Evolutionary conservation across 2,888 invertebrate genomes (phyloP), one percentile per base, ranked within the genome.

Genomic region (Dyspetes luteomarginatus): DNA sequence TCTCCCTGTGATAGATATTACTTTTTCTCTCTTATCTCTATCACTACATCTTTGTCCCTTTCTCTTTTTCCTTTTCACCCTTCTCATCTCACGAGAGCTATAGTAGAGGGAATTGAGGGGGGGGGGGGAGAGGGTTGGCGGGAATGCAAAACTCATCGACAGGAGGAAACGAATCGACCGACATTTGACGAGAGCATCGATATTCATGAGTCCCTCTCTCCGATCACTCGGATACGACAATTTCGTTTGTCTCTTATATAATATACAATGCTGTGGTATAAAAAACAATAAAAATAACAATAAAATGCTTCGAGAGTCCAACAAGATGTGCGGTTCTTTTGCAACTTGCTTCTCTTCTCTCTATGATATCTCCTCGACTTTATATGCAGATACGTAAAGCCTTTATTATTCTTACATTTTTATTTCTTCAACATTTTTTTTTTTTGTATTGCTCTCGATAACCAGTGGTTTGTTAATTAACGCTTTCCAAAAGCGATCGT

Each of bases 161-260:
- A 74, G 65, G 52, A 74, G 73, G 64, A 78, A 64, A 45, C 65
- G 41, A 62, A 58, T n/a, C 65, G 43, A 80, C 71, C 71, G 81
- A 77, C 74, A 68, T 78, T 81, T 68, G 81, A 81, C 69, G 78
- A 73, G 77, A 73, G 62, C 77, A 81, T 81, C 81, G 81, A 81
- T 81, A 81, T 81, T 81, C 73, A 77, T 73, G 77, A 77, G 72
- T 36, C 15, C 17, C 17, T 28, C 50, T 65, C 58, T 36, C 55
- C 56, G 68, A 81, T 76, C 72, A 60, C 58, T 71, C 80, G 71
- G 72, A 65, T 67, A 67, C 30, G 55, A 71, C 36, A 65, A 80
- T 72, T 71, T 65, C 67, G 75, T 72, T 76, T 80, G 75, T 62
- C 75, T 36, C 43, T 62, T 0, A n/a, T 7, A 52, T 7, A 26